Evolutionary conservation across 53 echinoderm and acorn worm genomes (phyloP).

Genomic region (Paracentrotus lividus): DNA sequence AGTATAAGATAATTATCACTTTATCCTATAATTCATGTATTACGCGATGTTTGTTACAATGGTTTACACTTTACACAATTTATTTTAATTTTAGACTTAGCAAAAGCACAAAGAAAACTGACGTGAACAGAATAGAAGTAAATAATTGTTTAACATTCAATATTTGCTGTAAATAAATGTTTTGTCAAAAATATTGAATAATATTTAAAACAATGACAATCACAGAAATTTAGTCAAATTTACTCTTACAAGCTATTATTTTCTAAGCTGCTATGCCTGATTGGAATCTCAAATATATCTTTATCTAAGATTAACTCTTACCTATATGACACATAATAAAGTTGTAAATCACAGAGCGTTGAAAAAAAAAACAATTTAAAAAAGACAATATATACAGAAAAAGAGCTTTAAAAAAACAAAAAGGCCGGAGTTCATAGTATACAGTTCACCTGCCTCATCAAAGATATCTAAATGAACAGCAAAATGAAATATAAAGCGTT

Average conservation of each 20-base stretch:
- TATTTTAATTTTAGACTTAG: background rate
- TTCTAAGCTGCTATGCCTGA: background rate
- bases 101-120: background rate
- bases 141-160: too few relatives aligned
- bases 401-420: background rate
- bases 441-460: background rate
- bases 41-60: background rate
- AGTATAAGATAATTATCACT: background rate
- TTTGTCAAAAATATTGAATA: background rate
- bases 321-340: too few relatives aligned
- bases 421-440: background rate
- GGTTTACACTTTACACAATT: background rate
- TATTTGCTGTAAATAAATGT: too few relatives aligned
- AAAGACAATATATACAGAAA: constrained; percentile 39
- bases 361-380: background rate
- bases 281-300: background rate
- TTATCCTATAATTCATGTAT: background rate
- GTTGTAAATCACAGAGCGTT: background rate
- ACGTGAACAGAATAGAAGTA: background rate
- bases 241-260: background rate
- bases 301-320: background rate
- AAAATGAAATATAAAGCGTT: background rate
- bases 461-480: background rate
- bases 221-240: background rate
- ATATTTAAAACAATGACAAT: background rate